These are phyloP conservation scores for Xiphophorus couchianus DNA, from an alignment of 2,113 vertebrate species.

Conservation along the genomic window DNA sequence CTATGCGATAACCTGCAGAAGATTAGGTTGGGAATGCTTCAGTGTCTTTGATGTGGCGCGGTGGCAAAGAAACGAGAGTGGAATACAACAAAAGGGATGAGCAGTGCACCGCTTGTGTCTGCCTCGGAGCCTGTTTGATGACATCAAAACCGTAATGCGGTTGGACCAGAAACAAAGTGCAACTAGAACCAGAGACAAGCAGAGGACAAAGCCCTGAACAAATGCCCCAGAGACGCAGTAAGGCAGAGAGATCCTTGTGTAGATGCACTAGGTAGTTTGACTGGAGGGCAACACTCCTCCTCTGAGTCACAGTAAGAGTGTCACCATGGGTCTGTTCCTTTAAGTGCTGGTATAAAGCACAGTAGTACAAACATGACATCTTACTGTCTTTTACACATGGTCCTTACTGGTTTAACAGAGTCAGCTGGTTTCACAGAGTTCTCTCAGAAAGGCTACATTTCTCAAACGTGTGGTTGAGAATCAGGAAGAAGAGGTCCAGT, in stretches of 20 bases:
- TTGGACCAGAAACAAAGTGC: constrained; percentile 14
- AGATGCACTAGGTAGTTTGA: constrained; percentile 12
- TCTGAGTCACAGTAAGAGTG: not conserved
- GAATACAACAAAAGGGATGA: constrained; percentile 39
- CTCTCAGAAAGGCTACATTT: constrained; percentile 4
- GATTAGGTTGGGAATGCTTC: constrained; percentile 8
- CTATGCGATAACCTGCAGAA: not conserved
- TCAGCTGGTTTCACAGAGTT: not conserved
- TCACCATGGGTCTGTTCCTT: constrained; percentile 18
- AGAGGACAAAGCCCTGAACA: constrained; percentile 37
- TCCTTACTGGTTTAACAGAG: constrained; percentile 31
- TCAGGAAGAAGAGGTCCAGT: constrained; percentile 25
- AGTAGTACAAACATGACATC: constrained; percentile 25
- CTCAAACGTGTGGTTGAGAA: constrained; percentile 13
- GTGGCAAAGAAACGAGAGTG: constrained; percentile 1
- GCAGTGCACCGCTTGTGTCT: constrained; percentile 25
- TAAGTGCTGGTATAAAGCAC: constrained; percentile 23
- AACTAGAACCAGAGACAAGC: constrained; percentile 15
- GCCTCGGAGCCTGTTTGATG: constrained; percentile 11
- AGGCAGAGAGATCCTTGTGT: constrained; percentile 43
- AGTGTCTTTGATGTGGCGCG: constrained; percentile 27
- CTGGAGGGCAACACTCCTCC: constrained; percentile 18
- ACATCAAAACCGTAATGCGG: constrained; percentile 2
- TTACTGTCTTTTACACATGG: not conserved
- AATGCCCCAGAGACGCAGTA: constrained; percentile 32